A percentile compares a stretch with the other conserved stretches of the same genome.
Evolutionary conservation across 2,888 invertebrate species (phyloP).

Genomic region (Nomada goodeniana): DNA sequence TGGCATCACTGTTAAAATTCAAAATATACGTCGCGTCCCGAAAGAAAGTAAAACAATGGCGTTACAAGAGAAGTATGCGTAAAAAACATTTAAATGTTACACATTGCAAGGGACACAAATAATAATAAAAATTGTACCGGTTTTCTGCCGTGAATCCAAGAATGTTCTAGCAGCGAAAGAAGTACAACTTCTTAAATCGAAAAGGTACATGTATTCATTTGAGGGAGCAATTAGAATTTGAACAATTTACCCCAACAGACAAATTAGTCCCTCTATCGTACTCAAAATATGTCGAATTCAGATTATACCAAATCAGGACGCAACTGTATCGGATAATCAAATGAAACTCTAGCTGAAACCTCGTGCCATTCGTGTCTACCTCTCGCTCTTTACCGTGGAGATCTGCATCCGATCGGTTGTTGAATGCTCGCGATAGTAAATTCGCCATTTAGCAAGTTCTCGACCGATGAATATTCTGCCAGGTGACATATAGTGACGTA

Average conservation of each 20-base stretch:
- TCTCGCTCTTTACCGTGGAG: slow-evolving; percentile 13
- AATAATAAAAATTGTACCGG: too few species aligned
- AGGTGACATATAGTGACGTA: slow-evolving; percentile 60
- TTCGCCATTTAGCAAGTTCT: slow-evolving; percentile 68
- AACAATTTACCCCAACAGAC: not conserved
- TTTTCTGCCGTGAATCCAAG: too few species aligned
- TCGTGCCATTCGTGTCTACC: slow-evolving; percentile 5
- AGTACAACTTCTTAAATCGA: too few species aligned
- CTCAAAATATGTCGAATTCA: slow-evolving; percentile 12
- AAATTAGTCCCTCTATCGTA: not conserved
- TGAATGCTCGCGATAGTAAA: slow-evolving; percentile 61
- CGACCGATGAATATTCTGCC: slow-evolving; percentile 69
- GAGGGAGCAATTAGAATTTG: not conserved
- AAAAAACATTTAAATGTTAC: too few species aligned
- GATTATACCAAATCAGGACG: slow-evolving; percentile 34
- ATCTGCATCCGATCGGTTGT: slow-evolving; percentile 58
- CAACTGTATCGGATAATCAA: slow-evolving; percentile 58
- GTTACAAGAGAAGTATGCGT: too few species aligned
- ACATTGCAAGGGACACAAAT: too few species aligned
- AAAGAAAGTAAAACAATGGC: too few species aligned
- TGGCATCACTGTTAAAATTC: too few species aligned
- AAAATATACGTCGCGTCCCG: too few species aligned
- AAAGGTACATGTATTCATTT: too few species aligned
- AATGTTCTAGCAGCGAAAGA: too few species aligned
- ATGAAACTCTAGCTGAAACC: slow-evolving; percentile 48